Conservation (phyloP, 2,888 invertebrate species). For the Zygothrica quintamaculata region DNA sequence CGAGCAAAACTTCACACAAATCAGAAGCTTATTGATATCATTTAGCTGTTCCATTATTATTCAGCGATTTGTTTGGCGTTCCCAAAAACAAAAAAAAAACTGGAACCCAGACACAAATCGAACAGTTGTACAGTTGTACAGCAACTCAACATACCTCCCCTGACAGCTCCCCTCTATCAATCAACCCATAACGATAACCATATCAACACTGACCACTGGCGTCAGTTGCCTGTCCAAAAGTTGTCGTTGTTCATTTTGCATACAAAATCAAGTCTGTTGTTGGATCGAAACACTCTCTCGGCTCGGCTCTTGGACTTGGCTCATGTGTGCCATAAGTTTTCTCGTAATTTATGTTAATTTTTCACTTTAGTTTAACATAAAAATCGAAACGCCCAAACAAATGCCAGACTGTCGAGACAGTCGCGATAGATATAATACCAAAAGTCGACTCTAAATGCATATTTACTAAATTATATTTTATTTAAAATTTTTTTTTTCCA, state of each 20-base stretch:
- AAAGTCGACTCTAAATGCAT: conserved; percentile 28
- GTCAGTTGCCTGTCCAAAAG: conserved; percentile 28
- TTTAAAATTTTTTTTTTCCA: no score
- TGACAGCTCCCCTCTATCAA: not conserved
- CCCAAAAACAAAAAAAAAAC: conserved; percentile 39
- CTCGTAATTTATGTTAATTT: conserved; percentile 61
- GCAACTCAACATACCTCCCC: not conserved
- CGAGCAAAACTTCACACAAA: conserved; percentile 72
- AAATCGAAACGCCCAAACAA: conserved; percentile 74
- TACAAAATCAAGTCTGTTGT: no score
- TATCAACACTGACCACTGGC: conserved; percentile 27
- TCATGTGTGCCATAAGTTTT: conserved; percentile 53
- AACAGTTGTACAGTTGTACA: not conserved
- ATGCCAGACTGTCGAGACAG: conserved; percentile 60
- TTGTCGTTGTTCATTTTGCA: conserved; percentile 47
- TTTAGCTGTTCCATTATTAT: conserved; percentile 72
- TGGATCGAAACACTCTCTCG: no score
- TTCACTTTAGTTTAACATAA: conserved; percentile 63
- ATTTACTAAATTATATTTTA: conserved; percentile 27
- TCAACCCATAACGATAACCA: not conserved
- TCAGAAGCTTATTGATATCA: conserved; percentile 74
- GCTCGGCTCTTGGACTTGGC: conserved; percentile 12
- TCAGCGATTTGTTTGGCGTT: conserved; percentile 59
- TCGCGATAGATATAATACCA: conserved; percentile 34
- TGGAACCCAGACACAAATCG: conserved; percentile 16